Base-by-base conservation (phyloP, 1,140 invertebrate genomes). In the Pogonognathellus flavescens region DNA sequence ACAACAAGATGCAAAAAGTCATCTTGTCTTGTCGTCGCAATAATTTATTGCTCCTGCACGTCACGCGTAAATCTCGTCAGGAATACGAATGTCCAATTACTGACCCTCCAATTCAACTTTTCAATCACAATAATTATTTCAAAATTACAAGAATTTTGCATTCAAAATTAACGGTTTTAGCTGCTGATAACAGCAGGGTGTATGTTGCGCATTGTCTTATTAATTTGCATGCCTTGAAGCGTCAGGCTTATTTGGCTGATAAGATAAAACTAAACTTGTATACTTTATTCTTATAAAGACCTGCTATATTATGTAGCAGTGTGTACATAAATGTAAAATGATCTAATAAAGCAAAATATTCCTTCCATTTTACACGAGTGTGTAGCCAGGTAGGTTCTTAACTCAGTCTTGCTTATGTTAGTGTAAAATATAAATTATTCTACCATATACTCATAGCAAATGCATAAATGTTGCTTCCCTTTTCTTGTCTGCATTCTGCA, bases 41-140 rank as follows among this genome's bases (percentile, higher is more conserved):
- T 85, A 85, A 85, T 85, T 85, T 85, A 85, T 85, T 80, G 55
- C 84, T 50, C 70, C 70, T 76, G 70, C 84, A 81, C 84, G 72
- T 85, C 84, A 82, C 84, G 84, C 84, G 84, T 80, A 85, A 85
- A 85, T 80, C 76, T 85, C 80, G 80, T 81, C 76, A 59, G 80
- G 84, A 85, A 85, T 85, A 85, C 80, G 76, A 80, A 85, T 85
- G 76, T 85, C 84, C 76, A 85, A 85, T 85, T 85, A 85, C 80
- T 85, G 52, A 52, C 49, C 83, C 70, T 80, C 76, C 76, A 80
- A 80, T 53, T 84, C 70, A 84, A 70, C 83, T 80, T 84, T 84
- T 80, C 76, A 76, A 84, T 84, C 76, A 84, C 83, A 84, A 84
- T 84, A 84, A 84, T 84, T 84, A 84, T 84, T 84, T 84, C 66